A percentile compares a stretch with the other conserved stretches of the same genome.
phyloP scores from a whole-genome alignment of 2,797 vertebrate species.

The Iguana delicatissima region DNA sequence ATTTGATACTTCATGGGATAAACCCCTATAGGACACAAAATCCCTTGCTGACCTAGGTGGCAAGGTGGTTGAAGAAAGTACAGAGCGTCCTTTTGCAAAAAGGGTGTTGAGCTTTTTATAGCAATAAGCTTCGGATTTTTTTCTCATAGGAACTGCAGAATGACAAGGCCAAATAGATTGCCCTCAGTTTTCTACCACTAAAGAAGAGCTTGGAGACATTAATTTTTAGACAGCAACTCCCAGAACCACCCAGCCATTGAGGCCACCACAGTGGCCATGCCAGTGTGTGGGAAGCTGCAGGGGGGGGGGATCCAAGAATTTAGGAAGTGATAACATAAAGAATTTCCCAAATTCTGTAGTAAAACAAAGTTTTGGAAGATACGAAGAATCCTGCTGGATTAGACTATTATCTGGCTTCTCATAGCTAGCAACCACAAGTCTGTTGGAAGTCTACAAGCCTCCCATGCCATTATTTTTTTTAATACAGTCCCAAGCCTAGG shows the following conservation, averaged over 20 bases:
- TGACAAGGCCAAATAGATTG: not conserved
- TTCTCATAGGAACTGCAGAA: not conserved
- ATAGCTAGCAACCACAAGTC: not conserved
- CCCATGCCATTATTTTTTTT: not conserved
- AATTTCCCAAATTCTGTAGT: too few species aligned
- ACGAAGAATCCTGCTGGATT: not conserved
- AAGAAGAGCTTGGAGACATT: too few species aligned
- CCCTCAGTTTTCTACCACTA: not conserved
- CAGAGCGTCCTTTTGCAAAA: not conserved
- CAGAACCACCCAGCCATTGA: too few species aligned
- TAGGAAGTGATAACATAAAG: too few species aligned
- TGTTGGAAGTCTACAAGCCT: not conserved
- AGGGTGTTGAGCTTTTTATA: not conserved
- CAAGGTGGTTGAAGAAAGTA: not conserved
- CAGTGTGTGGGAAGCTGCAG: too few species aligned
- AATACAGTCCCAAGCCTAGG: not conserved
- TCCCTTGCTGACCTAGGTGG: not conserved
- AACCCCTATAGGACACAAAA: slow-evolving; percentile 49
- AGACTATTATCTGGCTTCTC: not conserved
- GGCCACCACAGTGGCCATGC: too few species aligned
- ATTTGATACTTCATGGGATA: slow-evolving; percentile 48
- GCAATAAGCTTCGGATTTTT: not conserved
- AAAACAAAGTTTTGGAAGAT: too few species aligned
- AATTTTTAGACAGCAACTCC: too few species aligned
- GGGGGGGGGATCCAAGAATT: too few species aligned